Evolutionary conservation across 2,888 invertebrate species (phyloP).

Genomic region (Oxyteleia sp.): DNA sequence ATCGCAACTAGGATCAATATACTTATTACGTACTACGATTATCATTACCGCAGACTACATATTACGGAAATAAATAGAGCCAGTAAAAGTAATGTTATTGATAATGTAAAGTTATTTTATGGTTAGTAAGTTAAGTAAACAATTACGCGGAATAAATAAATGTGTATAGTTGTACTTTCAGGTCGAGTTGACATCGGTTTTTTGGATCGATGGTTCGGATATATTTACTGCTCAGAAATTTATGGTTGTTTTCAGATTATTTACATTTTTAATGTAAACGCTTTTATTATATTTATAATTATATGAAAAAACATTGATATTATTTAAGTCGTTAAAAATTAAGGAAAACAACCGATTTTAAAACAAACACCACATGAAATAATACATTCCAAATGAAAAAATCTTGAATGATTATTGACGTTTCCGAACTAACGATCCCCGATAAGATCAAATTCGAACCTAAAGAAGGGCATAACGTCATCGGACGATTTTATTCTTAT

Average conservation of each 20-base stretch:
- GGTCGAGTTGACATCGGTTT: conserved; percentile 39
- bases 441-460: conserved; percentile 21
- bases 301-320: too few species aligned
- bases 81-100: conserved; percentile 82
- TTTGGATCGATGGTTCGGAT: conserved; percentile 10
- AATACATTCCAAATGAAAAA: neutral
- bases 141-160: conserved; percentile 21
- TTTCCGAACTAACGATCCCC: neutral
- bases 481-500: conserved; percentile 63
- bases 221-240: neutral
- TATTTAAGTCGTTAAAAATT: too few species aligned
- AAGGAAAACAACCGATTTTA: too few species aligned
- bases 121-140: conserved; percentile 50
- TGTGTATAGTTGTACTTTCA: conserved; percentile 55
- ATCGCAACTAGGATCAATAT: conserved; percentile 64
- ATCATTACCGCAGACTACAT: conserved; percentile 74
- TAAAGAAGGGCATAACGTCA: conserved; percentile 62
- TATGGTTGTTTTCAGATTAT: neutral
- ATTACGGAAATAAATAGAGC: conserved; percentile 84
- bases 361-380: neutral
- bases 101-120: conserved; percentile 71
- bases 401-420: neutral
- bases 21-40: conserved; percentile 65
- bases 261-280: neutral
- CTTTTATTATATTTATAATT: too few species aligned